A percentile compares a stretch with the other conserved stretches of the same genome.
phyloP scores from a whole-genome alignment of 2,888 invertebrate genomes.

The Caenorhabditis imperialis region DNA sequence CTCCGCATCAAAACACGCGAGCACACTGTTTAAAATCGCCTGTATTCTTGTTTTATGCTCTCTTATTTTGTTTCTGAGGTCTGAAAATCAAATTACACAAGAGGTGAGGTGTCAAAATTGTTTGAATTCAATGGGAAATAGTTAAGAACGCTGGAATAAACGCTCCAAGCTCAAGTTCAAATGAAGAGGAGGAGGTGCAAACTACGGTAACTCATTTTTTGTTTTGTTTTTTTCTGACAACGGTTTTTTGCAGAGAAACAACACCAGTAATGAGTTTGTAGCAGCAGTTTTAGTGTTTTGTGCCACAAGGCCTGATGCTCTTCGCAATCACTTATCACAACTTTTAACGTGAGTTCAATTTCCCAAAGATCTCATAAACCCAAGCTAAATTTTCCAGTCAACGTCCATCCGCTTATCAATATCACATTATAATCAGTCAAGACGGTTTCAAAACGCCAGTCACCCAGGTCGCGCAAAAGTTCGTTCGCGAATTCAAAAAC shows the following conservation, averaged over 20 bases:
- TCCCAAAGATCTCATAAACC: neutral
- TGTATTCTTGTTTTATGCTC: constrained; percentile 38
- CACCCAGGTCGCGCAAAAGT: constrained; percentile 50
- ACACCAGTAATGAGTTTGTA: constrained; percentile 31
- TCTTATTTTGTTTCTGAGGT: constrained; percentile 39
- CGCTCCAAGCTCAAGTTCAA: constrained; percentile 8
- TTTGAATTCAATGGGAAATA: neutral
- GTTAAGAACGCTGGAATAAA: constrained; percentile 20
- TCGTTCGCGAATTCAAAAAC: constrained; percentile 41
- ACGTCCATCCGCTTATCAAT: constrained; percentile 61
- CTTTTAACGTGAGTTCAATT: constrained; percentile 58
- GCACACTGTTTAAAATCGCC: constrained; percentile 39
- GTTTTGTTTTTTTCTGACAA: neutral
- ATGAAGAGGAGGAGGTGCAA: constrained; percentile 17
- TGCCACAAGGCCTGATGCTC: constrained; percentile 70
- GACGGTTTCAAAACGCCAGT: constrained; percentile 69
- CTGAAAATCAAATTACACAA: constrained; percentile 23
- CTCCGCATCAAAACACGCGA: constrained; percentile 32
- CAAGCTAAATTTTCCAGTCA: constrained; percentile 39
- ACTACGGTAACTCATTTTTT: neutral
- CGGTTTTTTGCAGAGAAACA: neutral
- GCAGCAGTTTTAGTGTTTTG: constrained; percentile 73
- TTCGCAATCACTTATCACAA: constrained; percentile 73
- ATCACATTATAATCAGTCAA: constrained; percentile 75
- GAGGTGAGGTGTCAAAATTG: constrained; percentile 9